Conservation (phyloP, 2,888 invertebrate species). For the Chrysopilus asiliformis region DNA sequence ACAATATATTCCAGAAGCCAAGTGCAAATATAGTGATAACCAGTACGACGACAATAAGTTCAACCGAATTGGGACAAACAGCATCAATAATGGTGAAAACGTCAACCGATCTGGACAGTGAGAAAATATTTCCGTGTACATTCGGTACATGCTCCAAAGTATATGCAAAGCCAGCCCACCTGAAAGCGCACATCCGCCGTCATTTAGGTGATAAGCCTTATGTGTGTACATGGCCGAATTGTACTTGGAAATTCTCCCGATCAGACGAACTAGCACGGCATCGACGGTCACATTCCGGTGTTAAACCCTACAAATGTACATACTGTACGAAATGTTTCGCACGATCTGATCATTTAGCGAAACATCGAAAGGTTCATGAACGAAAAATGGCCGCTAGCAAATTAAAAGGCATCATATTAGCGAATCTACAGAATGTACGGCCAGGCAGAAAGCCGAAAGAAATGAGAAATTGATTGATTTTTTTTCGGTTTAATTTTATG, state of each 20-base stretch:
- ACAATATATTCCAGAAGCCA: too few species aligned
- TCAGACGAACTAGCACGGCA: constrained; percentile 90
- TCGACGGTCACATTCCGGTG: constrained; percentile 85
- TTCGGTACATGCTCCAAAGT: constrained; percentile 61
- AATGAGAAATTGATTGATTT: too few species aligned
- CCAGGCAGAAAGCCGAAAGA: constrained; percentile 34
- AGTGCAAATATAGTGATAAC: too few species aligned
- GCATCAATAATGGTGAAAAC: background rate
- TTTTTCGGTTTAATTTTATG: too few species aligned
- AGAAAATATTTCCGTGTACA: constrained; percentile 46
- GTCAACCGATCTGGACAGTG: background rate
- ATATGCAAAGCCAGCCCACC: constrained; percentile 80
- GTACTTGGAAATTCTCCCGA: constrained; percentile 85
- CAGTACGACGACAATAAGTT: background rate
- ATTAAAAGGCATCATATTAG: constrained; percentile 24
- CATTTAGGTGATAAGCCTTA: constrained; percentile 71
- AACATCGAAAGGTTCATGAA: constrained; percentile 77
- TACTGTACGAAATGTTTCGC: constrained; percentile 84
- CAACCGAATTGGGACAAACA: background rate
- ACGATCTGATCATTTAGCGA: constrained; percentile 84
- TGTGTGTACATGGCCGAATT: constrained; percentile 61
- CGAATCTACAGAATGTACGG: constrained; percentile 27
- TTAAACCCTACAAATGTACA: constrained; percentile 83
- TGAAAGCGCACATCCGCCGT: constrained; percentile 75
- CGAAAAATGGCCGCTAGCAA: constrained; percentile 39